These are phyloP conservation scores for Danionella cerebrum DNA, from an alignment of 2,113 vertebrate species.

Conservation along the genomic window DNA sequence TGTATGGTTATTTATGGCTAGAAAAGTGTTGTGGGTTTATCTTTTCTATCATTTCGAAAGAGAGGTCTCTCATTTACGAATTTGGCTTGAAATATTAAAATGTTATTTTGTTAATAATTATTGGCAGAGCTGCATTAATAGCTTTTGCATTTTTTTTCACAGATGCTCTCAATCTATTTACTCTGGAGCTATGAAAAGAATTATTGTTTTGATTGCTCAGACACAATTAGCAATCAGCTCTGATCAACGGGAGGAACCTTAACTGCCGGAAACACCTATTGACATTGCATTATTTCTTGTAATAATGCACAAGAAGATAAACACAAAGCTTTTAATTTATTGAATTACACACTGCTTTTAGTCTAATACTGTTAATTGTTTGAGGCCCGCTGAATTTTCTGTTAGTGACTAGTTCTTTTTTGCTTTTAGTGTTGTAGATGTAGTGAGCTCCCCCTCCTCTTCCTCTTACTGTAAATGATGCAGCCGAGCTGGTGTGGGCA, in stretches of 20 bases:
- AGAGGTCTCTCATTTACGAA: too few relatives aligned
- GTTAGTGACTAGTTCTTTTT: neutral
- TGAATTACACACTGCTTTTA: neutral
- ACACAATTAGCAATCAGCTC: constrained; percentile 20
- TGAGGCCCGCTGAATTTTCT: neutral
- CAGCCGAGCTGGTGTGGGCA: constrained; percentile 21
- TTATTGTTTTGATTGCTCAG: constrained; percentile 6
- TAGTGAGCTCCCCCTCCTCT: constrained; percentile 11
- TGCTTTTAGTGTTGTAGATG: neutral
- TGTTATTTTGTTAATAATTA: too few relatives aligned
- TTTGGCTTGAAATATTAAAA: too few relatives aligned
- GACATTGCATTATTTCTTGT: constrained; percentile 16
- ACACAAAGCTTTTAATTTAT: neutral
- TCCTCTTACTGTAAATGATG: constrained; percentile 38
- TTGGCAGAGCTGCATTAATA: neutral
- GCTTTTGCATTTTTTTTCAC: neutral
- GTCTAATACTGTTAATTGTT: neutral
- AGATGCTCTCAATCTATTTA: neutral
- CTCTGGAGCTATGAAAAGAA: neutral
- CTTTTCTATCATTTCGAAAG: too few relatives aligned
- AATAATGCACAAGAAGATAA: constrained; percentile 18
- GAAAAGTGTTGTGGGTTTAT: too few relatives aligned
- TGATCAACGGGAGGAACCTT: constrained; percentile 23
- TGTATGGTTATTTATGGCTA: too few relatives aligned
- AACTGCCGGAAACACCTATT: constrained; percentile 29